phyloP scores from a whole-genome alignment of 2,113 vertebrate genomes.

The Coracopsis vasa region DNA sequence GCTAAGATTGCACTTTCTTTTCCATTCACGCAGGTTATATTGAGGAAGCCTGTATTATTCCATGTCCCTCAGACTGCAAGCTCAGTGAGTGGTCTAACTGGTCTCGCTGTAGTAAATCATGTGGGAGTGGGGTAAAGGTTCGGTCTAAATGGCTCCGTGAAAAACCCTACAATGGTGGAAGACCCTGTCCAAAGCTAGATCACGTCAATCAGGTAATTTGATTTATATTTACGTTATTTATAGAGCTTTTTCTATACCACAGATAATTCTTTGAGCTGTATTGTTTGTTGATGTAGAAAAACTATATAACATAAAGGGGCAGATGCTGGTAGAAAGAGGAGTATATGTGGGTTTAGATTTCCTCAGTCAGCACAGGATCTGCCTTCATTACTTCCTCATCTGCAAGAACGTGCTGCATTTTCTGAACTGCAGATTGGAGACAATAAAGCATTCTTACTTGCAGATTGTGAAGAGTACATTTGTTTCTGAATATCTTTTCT shows the following conservation, averaged over 20 bases:
- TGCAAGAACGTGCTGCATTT: not conserved
- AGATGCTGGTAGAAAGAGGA: not conserved
- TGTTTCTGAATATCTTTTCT: not conserved
- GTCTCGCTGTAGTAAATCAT: slow-evolving; percentile 97
- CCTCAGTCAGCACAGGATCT: not conserved
- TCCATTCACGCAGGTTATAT: slow-evolving; percentile 84
- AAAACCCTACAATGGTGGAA: slow-evolving; percentile 95
- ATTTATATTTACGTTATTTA: not conserved
- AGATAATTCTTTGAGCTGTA: not conserved
- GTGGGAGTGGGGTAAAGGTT: slow-evolving; percentile 96
- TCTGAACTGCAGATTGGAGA: not conserved
- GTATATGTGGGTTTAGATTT: not conserved
- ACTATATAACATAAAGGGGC: rapidly evolving
- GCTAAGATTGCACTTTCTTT: slow-evolving; percentile 7
- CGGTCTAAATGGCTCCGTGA: slow-evolving; percentile 97
- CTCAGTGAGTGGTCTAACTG: slow-evolving; percentile 99
- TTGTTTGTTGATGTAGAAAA: not conserved
- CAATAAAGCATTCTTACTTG: not conserved
- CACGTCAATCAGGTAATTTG: slow-evolving; percentile 92
- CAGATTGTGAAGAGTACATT: not conserved
- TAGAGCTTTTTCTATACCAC: not conserved
- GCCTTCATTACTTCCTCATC: not conserved
- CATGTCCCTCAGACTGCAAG: slow-evolving; percentile 96
- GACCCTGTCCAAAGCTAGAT: slow-evolving; percentile 96
- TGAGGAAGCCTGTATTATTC: slow-evolving; percentile 95